Conservation (phyloP, 2,113 vertebrate species). For the Lagenorhynchus albirostris region DNA sequence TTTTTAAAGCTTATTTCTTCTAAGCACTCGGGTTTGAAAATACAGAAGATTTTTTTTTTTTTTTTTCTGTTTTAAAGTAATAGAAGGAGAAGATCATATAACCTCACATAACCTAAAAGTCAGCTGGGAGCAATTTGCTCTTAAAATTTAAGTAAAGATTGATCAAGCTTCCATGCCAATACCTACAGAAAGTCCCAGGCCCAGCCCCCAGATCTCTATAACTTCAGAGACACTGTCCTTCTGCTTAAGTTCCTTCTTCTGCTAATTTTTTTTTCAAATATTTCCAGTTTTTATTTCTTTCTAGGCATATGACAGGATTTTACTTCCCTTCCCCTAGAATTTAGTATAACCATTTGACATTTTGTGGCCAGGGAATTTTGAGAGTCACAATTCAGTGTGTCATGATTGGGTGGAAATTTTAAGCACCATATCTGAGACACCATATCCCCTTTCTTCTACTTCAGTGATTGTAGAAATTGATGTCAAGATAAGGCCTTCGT, state of each 20-base stretch:
- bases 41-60: neutral
- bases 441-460: neutral
- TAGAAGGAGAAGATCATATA: neutral
- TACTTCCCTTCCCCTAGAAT: neutral
- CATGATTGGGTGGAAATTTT: neutral
- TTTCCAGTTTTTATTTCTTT: neutral
- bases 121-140: neutral
- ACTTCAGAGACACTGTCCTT: neutral
- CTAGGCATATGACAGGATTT: neutral
- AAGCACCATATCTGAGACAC: neutral
- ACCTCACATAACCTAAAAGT: neutral
- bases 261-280: neutral
- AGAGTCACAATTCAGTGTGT: neutral
- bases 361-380: neutral
- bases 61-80: neutral
- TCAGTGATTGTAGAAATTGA: neutral
- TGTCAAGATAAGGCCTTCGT: neutral
- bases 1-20: neutral
- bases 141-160: neutral
- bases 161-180: neutral
- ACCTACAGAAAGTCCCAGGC: neutral
- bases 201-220: neutral
- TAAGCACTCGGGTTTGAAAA: neutral
- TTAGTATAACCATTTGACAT: neutral
- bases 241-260: neutral